Evolutionary conservation across 2,888 invertebrate species (phyloP).

Genomic region (Leptura quadrifasciata): DNA sequence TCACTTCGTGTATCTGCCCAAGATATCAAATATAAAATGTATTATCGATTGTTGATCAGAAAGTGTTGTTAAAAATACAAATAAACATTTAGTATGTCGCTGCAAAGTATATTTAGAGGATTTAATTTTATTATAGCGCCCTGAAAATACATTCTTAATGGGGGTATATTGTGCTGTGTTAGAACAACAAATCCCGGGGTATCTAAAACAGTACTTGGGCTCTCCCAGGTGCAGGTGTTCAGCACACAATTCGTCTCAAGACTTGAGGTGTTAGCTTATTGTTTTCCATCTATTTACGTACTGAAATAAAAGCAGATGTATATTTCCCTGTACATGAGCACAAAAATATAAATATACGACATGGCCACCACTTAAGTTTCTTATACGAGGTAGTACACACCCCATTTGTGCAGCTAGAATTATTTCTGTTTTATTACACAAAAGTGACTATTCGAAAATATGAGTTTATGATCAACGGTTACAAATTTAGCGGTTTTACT

Average conservation of each 20-base stretch:
- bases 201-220: neutral
- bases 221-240: slow-evolving; percentile 7
- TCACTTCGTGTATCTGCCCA: too few relatives aligned
- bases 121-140: neutral
- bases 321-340: too few relatives aligned
- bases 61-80: neutral
- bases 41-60: too few relatives aligned
- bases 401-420: too few relatives aligned
- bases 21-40: too few relatives aligned
- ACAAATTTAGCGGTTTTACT: too few relatives aligned
- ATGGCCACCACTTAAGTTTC: too few relatives aligned
- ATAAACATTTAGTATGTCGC: neutral
- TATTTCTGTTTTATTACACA: too few relatives aligned
- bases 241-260: neutral
- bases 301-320: neutral
- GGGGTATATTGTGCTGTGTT: neutral
- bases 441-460: too few relatives aligned
- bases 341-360: too few relatives aligned
- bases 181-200: neutral
- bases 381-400: too few relatives aligned
- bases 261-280: neutral
- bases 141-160: neutral
- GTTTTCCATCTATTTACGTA: neutral
- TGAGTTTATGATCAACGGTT: too few relatives aligned
- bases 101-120: neutral